Conservation (phyloP, 1,140 invertebrate species). For the Trissolcus basalis region DNA sequence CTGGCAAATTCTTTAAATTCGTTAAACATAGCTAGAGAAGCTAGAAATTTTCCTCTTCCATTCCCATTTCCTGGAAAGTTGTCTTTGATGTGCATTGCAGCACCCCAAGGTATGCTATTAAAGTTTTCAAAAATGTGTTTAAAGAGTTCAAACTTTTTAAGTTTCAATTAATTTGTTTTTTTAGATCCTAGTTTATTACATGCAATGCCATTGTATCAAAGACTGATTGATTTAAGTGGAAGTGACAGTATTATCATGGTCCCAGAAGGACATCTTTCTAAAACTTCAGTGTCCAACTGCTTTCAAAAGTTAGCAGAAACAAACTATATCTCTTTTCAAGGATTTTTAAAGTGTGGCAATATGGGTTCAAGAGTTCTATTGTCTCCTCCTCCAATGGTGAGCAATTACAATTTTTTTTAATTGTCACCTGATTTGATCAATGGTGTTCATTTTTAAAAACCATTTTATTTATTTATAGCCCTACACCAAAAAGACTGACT, state of each 20-base stretch:
- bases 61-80: conserved; percentile 90
- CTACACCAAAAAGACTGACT: conserved; percentile 81
- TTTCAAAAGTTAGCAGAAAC: conserved; percentile 85
- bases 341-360: conserved; percentile 85
- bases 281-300: conserved; percentile 80
- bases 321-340: conserved; percentile 87
- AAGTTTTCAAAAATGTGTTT: too few relatives aligned
- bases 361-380: conserved; percentile 84
- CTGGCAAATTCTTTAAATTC: conserved; percentile 76
- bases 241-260: conserved; percentile 80
- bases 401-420: too few relatives aligned
- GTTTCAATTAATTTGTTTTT: conserved; percentile 4
- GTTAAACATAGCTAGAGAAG: conserved; percentile 65
- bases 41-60: conserved; percentile 81
- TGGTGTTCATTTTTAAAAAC: too few relatives aligned
- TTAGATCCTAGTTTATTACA: conserved; percentile 64
- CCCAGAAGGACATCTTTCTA: conserved; percentile 78
- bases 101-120: conserved; percentile 72
- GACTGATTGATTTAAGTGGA: conserved; percentile 79
- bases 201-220: conserved; percentile 68
- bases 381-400: conserved; percentile 85
- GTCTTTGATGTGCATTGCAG: conserved; percentile 83
- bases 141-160: too few relatives aligned
- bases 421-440: too few relatives aligned
- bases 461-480: too few relatives aligned